Conservation (phyloP, 2,113 vertebrate species). For the Suncus etruscus region DNA sequence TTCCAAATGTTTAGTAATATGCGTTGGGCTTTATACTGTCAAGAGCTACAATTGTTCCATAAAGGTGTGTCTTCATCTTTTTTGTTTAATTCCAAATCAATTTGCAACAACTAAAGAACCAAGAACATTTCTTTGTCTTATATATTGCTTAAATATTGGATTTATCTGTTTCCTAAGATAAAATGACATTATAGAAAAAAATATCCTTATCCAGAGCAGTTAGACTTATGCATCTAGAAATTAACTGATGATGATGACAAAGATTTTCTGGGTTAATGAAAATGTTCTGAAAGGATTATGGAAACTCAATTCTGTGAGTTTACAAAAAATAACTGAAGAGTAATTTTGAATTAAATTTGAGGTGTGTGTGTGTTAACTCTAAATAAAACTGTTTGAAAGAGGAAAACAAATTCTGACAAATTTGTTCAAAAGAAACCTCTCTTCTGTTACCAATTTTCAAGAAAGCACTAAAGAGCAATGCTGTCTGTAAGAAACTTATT, state of each 20-base stretch:
- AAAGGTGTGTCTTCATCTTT: conserved; percentile 65
- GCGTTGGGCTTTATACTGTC: conserved; percentile 68
- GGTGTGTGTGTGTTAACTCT: no score
- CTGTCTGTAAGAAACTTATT: not conserved
- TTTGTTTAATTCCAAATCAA: conserved; percentile 71
- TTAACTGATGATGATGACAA: no score
- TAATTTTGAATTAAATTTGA: no score
- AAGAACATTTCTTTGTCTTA: conserved; percentile 69
- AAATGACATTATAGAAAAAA: conserved; percentile 38
- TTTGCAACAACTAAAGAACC: conserved; percentile 56
- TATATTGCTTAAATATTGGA: conserved; percentile 46
- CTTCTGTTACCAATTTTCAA: conserved; percentile 16
- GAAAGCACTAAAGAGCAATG: not conserved
- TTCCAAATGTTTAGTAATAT: conserved; percentile 76
- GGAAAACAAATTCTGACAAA: not conserved
- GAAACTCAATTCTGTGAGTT: no score
- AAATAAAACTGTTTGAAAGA: no score
- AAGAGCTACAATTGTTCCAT: conserved; percentile 62
- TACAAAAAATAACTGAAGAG: no score
- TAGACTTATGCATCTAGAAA: no score
- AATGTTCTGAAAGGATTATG: no score
- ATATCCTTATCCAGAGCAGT: not conserved
- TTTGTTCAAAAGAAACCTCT: not conserved
- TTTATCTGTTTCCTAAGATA: conserved; percentile 41
- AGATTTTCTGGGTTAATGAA: no score